Evolutionary conservation across 2,113 vertebrate genomes (phyloP), one percentile per base, ranked within the genome.

Genomic region (Trinectes maculatus): DNA sequence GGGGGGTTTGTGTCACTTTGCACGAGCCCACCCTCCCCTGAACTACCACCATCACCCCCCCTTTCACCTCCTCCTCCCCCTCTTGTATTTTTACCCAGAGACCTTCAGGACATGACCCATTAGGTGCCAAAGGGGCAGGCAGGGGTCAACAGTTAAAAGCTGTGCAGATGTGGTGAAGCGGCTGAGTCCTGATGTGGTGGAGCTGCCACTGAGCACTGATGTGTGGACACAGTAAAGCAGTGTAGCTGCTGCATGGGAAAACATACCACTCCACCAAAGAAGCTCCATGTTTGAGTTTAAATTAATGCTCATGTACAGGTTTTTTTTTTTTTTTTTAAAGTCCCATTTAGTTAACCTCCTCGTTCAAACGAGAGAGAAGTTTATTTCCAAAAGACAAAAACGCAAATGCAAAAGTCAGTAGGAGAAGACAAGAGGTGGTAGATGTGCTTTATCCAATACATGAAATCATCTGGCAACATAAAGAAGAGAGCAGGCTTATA

Each of bases 1-100:
- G 63, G 91, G 92, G 90, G 83, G 80, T 91, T 90, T 92, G 82
- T 90, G 87, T 87, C 91, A 89, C 84, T 91, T 83, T 79, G 87
- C 86, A 89, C 78, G 75, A 86, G 87, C 34, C 58, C 52, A 18
- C 49, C 42, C 49, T 40, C 65, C 61, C 29, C n/a, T n/a, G n/a
- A n/a, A 39, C 24, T 10, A 40, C 71, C 60, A 59, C 77, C 46
- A 46, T 51, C 58, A 3, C 37, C 53, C 47, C 49, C 40, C 62
- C 66, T 80, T 67, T 74, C n/a, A n/a, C n/a, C n/a, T n/a, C 68
- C 78, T 78, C 64, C 80, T 47, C 40, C 19, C 34, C 8, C 42
- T 44, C 61, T 55, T 67, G 46, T 72, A 28, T 59, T 85, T 79
- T 37, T 44, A 61, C 57, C 58, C 52, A 34, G 1, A 44, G 26